Evolutionary conservation across 2,888 invertebrate species (phyloP).

Genomic region (Mimas tiliae): DNA sequence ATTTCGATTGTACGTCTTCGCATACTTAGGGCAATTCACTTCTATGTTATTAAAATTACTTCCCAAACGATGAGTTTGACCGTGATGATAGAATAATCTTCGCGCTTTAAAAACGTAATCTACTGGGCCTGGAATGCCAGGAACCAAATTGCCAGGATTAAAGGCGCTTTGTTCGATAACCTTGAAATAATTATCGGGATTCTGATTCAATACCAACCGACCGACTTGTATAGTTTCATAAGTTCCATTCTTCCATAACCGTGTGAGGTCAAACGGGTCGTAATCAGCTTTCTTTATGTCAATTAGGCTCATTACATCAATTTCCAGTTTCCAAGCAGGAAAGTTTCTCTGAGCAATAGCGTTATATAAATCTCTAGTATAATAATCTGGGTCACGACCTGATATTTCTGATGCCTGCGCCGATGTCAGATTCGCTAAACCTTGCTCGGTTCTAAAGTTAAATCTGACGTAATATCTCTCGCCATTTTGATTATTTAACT

Average conservation of each 20-base stretch:
- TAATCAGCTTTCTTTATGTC: constrained; percentile 62
- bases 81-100: constrained; percentile 79
- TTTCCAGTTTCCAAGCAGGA: constrained; percentile 71
- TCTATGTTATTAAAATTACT: constrained; percentile 49
- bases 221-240: constrained; percentile 80
- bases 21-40: constrained; percentile 47
- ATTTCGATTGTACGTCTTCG: constrained; percentile 47
- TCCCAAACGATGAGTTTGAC: constrained; percentile 70
- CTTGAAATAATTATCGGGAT: constrained; percentile 77
- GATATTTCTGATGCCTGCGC: constrained; percentile 86
- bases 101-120: constrained; percentile 82
- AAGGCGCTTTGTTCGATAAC: constrained; percentile 81
- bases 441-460: constrained; percentile 94
- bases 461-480: constrained; percentile 92
- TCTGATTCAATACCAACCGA: constrained; percentile 72
- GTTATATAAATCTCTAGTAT: constrained; percentile 92
- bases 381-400: constrained; percentile 91
- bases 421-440: constrained; percentile 88
- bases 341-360: constrained; percentile 88
- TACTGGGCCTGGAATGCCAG: constrained; percentile 79
- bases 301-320: constrained; percentile 69
- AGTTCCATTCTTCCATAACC: constrained; percentile 69
- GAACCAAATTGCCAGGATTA: constrained; percentile 58
- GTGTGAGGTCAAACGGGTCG: constrained; percentile 78
- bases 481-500: constrained; percentile 89